Base-by-base conservation (phyloP, 2,888 invertebrate species). In the Scaptomyza polygonia region DNA sequence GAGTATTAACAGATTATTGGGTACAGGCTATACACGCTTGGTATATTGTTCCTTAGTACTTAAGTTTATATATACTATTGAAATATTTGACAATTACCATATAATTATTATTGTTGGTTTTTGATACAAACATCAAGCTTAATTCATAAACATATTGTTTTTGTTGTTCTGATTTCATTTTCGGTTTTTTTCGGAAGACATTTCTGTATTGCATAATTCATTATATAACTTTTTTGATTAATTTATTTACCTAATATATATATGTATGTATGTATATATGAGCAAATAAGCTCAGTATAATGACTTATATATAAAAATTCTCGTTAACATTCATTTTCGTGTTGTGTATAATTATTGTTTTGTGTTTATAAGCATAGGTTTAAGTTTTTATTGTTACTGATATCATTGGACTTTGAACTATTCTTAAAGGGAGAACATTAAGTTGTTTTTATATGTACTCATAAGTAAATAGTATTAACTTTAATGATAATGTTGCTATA, bases 161-260 rank as follows among this genome's bases (percentile, higher is more conserved):
- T n/a, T n/a, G n/a, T n/a, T 58, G 21, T 21, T 71, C 52, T 71
- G 44, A 54, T 67, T 59, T 68, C 43, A 42, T 55, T 27, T 56
- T 55, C 9, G 16, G 52, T 30, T 55, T 39, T 39, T 75, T 66
- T 67, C 79, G 78, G 78, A 79, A 79, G 78, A 79, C 78, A 75
- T 79, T 75, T 81, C 79, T 68, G 67, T 76, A 79, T 79, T 79
- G 79, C 76, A 81, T 81, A 71, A 66, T 71, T 71, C 42, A 77
- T 52, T 58, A 63, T 59, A 62, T 73, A 72, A 61, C 62, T 64
- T 77, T 77, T 77, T 56, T 40, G 58, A 79, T 72, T 78, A 63
- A 43, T 64, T 55, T 68, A 48, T 57, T 73, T 77, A 76, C 63
- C 59, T 72, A 80, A 55, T 42, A 42, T n/a, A n/a, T n/a, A n/a